Evolutionary conservation across 2,888 invertebrate genomes (phyloP), one percentile per base, ranked within the genome.

Genomic region (Athrips mouffetella): DNA sequence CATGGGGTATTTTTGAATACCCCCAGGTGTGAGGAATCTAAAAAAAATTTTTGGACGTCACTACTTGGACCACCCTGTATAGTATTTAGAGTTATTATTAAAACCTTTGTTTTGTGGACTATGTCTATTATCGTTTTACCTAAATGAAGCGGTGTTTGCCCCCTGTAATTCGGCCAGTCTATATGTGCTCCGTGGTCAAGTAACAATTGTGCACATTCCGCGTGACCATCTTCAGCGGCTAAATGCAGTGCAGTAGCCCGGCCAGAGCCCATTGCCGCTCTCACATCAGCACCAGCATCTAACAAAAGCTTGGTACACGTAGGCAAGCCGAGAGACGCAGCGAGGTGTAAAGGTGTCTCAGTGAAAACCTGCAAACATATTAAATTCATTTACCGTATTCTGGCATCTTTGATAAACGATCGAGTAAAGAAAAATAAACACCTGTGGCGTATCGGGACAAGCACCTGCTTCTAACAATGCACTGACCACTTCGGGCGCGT

Each of bases 171-270:
- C 11, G 90, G 89, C 45, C 93, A 92, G 65, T 95, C 92, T n/a
- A 94, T 91, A 42, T 92, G 90, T 1, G 97, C 96, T 1, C 94
- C 93, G 41, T 93, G 91, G 15, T 94, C 92, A 2, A 96, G 73
- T 1, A 96, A 81, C 15, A 95, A 73, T 45, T 90, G 87, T 0
- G 93, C 93, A 58, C 96, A 96, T 57, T 94, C 93, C 0, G 91
- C 91, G 66, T 94, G 94, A 4, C 96, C 96, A 62, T 96, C 96
- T 68, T 96, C 96, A 0, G 96, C 95, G 3, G 97, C 96, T 59
- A 97, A 82, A 81, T 97, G 97, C 21, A 98, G 76, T 1, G 97
- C 94, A 0, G 97, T 96, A 45, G 94, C 91, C 63, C 92, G 91
- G 16, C 91, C 91, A 1, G 89, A 70, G 0, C 95, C 94, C 55